Base-by-base conservation (phyloP, 2,888 invertebrate species). In the Sminthurinus aureus region DNA sequence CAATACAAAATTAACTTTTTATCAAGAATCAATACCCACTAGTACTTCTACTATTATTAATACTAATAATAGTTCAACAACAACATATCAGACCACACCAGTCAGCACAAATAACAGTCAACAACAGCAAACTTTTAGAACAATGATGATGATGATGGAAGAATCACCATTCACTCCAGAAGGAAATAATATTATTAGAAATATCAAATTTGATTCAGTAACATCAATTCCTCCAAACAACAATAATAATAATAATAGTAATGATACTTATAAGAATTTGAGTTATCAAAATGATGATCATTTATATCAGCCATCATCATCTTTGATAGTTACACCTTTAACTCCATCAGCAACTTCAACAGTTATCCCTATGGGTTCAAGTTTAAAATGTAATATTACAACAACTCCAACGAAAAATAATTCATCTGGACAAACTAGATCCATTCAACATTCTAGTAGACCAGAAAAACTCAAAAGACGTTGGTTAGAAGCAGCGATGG, bases 391-490 rank as follows among this genome's bases (percentile, higher is more conserved):
- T 71, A 83, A 83, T 52, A 24, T 51, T 3, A 79, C 73, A 26
- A 64, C 52, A n/a, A 79, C 73, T 26, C 71, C 71, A 13, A 22
- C 24, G 0, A 71, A 71, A 24, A 64, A 20, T 13, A 71, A 71
- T 71, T 12, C 75, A 24, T 66, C 69, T 6, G 22, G n/a, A 12
- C 77, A 71, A 71, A 71, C 79, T 2, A 71, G 77, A 51, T 77
- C 74, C 38, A 51, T 83, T 11, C 26, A 20, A 26, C 52, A 75
- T 52, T 15, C 51, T n/a, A n/a, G 38, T 38, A 85, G 85, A 74
- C 89, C 88, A 13, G 87, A 86, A 22, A 89, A 89, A 82, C 76
- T 88, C 52, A 89, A 89, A 79, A 81, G 88, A 12, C 84, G 87
- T 13, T 88, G 88, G 88, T 75, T 88, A 75, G 88, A 87, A 83